Evolutionary conservation across 2,113 vertebrate species (phyloP).

Genomic region (Emydocephalus ijimae): DNA sequence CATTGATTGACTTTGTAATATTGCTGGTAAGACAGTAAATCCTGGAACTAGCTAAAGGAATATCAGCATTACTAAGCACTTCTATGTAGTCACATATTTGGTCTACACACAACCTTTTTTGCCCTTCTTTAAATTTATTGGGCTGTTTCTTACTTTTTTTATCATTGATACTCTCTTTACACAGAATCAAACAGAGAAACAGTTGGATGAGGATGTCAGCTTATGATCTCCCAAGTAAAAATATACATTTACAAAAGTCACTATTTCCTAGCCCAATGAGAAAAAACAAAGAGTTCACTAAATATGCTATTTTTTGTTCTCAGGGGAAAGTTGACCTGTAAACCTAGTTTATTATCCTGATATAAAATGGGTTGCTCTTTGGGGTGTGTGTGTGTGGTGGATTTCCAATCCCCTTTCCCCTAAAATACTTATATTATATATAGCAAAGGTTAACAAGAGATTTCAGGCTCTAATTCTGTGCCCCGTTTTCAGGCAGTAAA

Average conservation of each 20-base stretch:
- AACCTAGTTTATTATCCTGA: background rate
- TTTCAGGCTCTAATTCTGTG: background rate
- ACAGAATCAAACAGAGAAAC: background rate
- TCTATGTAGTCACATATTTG: background rate
- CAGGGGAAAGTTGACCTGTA: background rate
- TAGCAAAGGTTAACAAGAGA: background rate
- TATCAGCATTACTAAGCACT: background rate
- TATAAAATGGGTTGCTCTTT: background rate
- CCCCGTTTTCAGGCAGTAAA: background rate
- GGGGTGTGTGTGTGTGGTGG: background rate
- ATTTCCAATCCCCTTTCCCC: background rate
- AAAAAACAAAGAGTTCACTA: background rate
- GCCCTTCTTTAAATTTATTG: background rate
- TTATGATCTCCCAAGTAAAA: background rate
- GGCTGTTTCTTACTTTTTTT: background rate
- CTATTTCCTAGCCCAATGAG: background rate
- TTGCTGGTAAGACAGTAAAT: background rate
- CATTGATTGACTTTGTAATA: background rate
- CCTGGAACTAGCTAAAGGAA: background rate
- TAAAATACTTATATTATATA: background rate
- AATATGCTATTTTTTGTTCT: background rate
- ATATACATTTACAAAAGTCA: background rate
- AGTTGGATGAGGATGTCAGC: background rate
- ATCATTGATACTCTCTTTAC: background rate
- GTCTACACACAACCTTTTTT: background rate